Percentiles rank a stretch among this genome's conserved stretches.
Evolutionary conservation across 2,797 vertebrate genomes (phyloP).

Genomic region (Mionectes olivaceus): DNA sequence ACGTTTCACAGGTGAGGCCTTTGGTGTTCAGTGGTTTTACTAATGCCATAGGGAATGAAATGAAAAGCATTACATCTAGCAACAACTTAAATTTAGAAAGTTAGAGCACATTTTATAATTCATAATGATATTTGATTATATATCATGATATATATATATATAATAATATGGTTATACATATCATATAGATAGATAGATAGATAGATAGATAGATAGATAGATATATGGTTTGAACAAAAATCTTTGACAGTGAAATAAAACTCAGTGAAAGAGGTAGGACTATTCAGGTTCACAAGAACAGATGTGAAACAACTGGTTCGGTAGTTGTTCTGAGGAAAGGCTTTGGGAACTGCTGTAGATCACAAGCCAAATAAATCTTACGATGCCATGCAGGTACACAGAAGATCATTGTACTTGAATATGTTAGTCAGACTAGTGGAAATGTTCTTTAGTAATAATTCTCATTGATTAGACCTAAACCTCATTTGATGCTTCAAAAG

Average conservation of each 20-base stretch:
- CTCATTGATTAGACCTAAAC: neutral
- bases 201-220: neutral
- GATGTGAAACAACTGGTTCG: neutral
- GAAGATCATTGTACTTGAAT: neutral
- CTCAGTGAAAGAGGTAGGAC: neutral
- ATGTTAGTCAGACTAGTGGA: neutral
- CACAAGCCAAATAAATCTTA: neutral
- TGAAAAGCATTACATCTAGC: neutral
- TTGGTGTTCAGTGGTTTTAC: neutral
- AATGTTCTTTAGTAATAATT: neutral
- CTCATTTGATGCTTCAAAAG: neutral
- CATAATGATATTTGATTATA: neutral
- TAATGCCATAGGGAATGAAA: neutral
- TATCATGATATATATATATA: neutral
- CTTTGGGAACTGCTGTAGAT: neutral
- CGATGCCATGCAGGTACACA: neutral
- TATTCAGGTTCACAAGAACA: neutral
- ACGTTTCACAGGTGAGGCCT: neutral
- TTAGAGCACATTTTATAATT: neutral
- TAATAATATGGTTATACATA: too few relatives aligned
- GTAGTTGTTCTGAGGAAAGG: neutral
- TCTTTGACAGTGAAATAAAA: neutral
- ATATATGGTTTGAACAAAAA: neutral
- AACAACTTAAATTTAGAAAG: neutral
- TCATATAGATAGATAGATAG: neutral